Evolutionary conservation across 2,797 vertebrate genomes (phyloP), one percentile per base, ranked within the genome.

Genomic region (Alectoris magna): DNA sequence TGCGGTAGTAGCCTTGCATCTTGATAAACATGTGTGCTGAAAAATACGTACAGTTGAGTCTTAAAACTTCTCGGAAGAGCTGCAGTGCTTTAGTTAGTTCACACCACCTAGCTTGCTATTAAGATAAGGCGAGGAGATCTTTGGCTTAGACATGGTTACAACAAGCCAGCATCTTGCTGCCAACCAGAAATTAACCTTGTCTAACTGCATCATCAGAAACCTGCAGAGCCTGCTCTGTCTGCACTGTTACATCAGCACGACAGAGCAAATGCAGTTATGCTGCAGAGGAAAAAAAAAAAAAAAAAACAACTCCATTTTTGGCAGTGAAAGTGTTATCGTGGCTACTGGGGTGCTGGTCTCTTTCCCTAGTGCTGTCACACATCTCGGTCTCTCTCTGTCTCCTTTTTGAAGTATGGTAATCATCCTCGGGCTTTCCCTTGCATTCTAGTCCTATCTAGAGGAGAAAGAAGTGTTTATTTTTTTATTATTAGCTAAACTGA

Each of bases 401-500:
- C 80, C 80, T 92, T 96, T 96, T 93, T 91, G 91, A 92, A 93
- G 74, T 60, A 70, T 0, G n/a, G 94, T 94, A 92, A 94, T 95
- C 91, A 91, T 94, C 83, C 70, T 39, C 15, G 82, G 90, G 95
- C 85, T 92, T 93, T 95, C 85, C 93, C 85, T 81, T 78, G 46
- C 51, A 60, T 77, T 86, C 80, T 91, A 67, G 67, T 86, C 70
- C 87, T 91, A 85, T 91, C 92, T 96, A 76, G 67, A 93, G 70
- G 41, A 76, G 71, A 90, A 94, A 86, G 94, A 95, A 38, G 29
- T 70, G 41, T 62, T 41, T 2, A 0, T 2, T 9, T 79, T 83
- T 96, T 43, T 91, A 92, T 96, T 95, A 95, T 76, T 91, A 90
- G 80, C 86, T 96, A 90, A 96, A 93, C 91, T 79, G 94, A 84